Conservation (phyloP, 2,113 vertebrate species). For the Anseranas semipalmata region DNA sequence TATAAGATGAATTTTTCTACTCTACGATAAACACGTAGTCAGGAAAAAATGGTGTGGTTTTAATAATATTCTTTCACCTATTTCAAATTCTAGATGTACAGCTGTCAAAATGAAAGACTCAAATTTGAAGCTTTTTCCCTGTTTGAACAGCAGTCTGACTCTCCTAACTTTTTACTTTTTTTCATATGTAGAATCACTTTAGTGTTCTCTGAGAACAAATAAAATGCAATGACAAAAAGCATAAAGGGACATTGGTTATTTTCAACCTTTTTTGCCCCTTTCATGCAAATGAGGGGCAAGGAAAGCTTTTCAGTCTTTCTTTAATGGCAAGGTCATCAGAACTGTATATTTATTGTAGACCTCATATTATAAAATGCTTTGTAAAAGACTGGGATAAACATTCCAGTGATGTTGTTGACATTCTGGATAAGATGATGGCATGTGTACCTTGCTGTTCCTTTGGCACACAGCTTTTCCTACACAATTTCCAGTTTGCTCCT, state of each 20-base stretch:
- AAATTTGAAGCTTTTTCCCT: fast-evolving
- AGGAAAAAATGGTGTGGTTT: not conserved
- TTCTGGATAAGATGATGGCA: not conserved
- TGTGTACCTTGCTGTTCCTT: not conserved
- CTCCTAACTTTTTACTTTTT: not conserved
- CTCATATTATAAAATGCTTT: not conserved
- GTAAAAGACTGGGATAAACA: not conserved
- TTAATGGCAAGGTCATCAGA: not conserved
- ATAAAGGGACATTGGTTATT: not conserved
- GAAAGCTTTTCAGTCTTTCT: not conserved
- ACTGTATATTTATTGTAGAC: not conserved
- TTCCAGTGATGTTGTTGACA: not conserved
- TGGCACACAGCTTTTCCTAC: not conserved
- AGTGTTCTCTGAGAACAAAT: not conserved
- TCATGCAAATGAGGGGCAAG: not conserved
- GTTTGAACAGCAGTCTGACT: not conserved
- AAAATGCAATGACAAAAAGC: not conserved
- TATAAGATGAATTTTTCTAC: not conserved
- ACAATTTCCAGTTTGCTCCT: not conserved
- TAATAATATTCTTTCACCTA: not conserved
- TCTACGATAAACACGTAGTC: not conserved
- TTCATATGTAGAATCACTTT: not conserved
- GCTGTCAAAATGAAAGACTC: not conserved
- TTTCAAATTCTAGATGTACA: not conserved
- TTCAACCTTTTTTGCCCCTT: not conserved